A percentile compares a stretch with the other conserved stretches of the same genome.
Conservation (phyloP, 2,113 vertebrate genomes). For the Anoura caudifer region DNA sequence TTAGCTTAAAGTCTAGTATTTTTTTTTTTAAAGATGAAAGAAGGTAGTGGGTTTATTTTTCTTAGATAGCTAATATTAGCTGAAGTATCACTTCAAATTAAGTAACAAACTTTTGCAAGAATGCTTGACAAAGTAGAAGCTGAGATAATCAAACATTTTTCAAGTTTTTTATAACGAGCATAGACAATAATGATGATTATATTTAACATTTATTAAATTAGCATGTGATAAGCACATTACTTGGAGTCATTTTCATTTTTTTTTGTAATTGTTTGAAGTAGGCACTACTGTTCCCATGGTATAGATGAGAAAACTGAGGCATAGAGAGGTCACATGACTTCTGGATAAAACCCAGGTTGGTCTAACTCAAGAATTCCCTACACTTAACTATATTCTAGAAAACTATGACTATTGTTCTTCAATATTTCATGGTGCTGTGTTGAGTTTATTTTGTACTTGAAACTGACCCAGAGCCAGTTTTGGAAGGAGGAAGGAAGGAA, state of each 20-base stretch:
- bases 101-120: background rate
- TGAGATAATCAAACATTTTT: background rate
- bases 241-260: background rate
- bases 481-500: no score
- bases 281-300: background rate
- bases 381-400: background rate
- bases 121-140: background rate
- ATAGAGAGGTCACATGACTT: background rate
- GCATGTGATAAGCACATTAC: background rate
- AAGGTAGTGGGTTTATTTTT: background rate
- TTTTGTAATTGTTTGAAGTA: background rate
- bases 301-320: background rate
- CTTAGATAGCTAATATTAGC: background rate
- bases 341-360: background rate
- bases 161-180: background rate
- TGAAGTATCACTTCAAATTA: conserved; percentile 7
- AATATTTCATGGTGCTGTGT: background rate
- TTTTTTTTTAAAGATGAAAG: background rate
- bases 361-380: background rate
- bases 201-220: background rate
- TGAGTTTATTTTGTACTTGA: background rate
- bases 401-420: background rate
- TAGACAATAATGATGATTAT: background rate
- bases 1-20: background rate
- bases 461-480: background rate